A percentile compares a stretch with the other conserved stretches of the same genome.
Conservation (phyloP, 2,888 invertebrate species). For the Dysmachus trigonus region DNA sequence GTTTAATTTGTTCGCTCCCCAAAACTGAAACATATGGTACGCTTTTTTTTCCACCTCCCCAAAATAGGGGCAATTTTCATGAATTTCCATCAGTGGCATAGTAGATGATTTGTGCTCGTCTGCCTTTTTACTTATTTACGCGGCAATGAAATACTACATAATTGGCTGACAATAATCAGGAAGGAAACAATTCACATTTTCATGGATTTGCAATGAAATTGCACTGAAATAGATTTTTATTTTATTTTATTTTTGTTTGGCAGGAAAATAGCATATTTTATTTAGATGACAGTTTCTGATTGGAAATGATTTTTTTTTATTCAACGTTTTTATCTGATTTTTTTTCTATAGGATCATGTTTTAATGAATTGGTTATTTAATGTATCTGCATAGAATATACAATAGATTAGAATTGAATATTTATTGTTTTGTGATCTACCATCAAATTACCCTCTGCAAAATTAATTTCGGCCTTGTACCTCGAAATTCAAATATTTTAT, state of each 20-base stretch:
- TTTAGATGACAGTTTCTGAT: neutral
- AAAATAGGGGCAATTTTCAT: neutral
- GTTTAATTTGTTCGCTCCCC: neutral
- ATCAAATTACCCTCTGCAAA: too few relatives aligned
- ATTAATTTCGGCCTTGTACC: too few relatives aligned
- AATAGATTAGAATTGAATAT: too few relatives aligned
- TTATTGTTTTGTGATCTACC: too few relatives aligned
- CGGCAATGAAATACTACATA: neutral
- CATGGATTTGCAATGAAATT: neutral
- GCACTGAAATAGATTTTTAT: neutral
- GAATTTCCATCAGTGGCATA: neutral
- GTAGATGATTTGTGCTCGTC: neutral
- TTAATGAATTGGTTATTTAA: too few relatives aligned
- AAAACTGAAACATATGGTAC: neutral
- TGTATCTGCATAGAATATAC: too few relatives aligned
- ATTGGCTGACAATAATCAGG: neutral
- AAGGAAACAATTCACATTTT: neutral
- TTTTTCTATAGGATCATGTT: neutral
- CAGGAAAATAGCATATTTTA: neutral
- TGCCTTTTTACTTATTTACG: neutral
- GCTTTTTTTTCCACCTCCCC: neutral
- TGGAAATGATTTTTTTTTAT: neutral
- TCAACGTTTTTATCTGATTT: neutral
- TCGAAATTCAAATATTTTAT: too few relatives aligned
- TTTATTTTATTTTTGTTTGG: neutral